Base-by-base conservation (phyloP, 1,140 invertebrate genomes). In the Ectropis grisescens region DNA sequence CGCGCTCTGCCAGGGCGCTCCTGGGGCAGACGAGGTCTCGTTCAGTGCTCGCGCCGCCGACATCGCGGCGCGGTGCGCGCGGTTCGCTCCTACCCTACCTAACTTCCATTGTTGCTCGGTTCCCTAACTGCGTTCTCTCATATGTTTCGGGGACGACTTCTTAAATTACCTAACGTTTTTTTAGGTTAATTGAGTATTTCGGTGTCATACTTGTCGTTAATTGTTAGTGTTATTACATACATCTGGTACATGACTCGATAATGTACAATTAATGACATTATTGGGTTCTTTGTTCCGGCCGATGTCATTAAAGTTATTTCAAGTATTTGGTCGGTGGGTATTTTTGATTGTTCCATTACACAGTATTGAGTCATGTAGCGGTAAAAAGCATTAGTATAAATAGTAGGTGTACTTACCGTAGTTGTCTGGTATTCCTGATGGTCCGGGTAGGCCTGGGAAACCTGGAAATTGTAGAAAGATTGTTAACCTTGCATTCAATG, bases 371-470 rank as follows among this genome's bases (percentile, higher is more conserved):
- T 64, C 67, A 64, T 58, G 40, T 57, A 45, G 31, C 35, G 34
- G 33, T 38, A 29, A 8, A 4, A 19, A 19, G 8, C 3, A 19
- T 19, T 4, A 19, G 16, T 19, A 4, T 19, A 19, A 4, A 4
- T 3, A 19, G 16, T 4, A 19, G 8, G 3, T 19, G 16, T 19
- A 91, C 91, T 93, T 83, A 93, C 92, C 92, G 68, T 92, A 93
- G 83, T 88, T 92, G 74, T 92, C 88, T 82, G 89, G 90, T 54
- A 94, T 90, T 47, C 91, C 91, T 13, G 92, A 94, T 8, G 92
- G 93, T 62, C 93, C 92, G 35, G 93, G 91, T 70, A 94, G 74
- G 43, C 87, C 71, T 26, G 70, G 61, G 30, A 80, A 80, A 24
- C 70, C 72, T 80, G 53, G 11, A 58, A 62, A n/a, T n/a, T n/a